These are phyloP conservation scores for Trachelus troglodyta DNA, from an alignment of 2,888 invertebrate species.

Conservation along the genomic window DNA sequence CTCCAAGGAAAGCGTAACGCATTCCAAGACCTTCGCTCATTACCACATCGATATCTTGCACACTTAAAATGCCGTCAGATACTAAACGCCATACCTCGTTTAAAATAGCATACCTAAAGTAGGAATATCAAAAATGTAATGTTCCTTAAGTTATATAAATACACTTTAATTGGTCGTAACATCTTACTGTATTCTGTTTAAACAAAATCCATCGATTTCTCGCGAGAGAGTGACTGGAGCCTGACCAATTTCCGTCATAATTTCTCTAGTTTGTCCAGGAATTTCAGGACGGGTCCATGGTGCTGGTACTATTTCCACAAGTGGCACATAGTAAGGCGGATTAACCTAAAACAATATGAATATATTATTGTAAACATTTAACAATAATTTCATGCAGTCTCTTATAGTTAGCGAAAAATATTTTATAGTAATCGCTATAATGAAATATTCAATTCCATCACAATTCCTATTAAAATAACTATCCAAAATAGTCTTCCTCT, in stretches of 20 bases:
- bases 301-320: slow-evolving; percentile 94
- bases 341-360: slow-evolving; percentile 73
- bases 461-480: too few species aligned
- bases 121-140: neutral
- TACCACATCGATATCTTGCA: slow-evolving; percentile 90
- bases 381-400: neutral
- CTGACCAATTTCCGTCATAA: slow-evolving; percentile 92
- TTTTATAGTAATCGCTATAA: too few species aligned
- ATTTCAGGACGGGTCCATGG: slow-evolving; percentile 90
- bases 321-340: slow-evolving; percentile 95
- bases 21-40: slow-evolving; percentile 95
- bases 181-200: slow-evolving; percentile 91
- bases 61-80: slow-evolving; percentile 84
- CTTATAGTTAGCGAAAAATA: too few species aligned
- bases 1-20: slow-evolving; percentile 95
- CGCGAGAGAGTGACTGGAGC: slow-evolving; percentile 86
- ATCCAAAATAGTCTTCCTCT: neutral
- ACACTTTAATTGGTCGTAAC: neutral
- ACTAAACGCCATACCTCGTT: slow-evolving; percentile 94
- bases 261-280: slow-evolving; percentile 76
- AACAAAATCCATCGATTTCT: slow-evolving; percentile 92
- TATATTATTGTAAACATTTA: neutral
- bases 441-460: too few species aligned
- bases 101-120: slow-evolving; percentile 84
- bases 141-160: neutral